Conservation (phyloP, 2,888 invertebrate genomes). For the Tanaodytes sp. region DNA sequence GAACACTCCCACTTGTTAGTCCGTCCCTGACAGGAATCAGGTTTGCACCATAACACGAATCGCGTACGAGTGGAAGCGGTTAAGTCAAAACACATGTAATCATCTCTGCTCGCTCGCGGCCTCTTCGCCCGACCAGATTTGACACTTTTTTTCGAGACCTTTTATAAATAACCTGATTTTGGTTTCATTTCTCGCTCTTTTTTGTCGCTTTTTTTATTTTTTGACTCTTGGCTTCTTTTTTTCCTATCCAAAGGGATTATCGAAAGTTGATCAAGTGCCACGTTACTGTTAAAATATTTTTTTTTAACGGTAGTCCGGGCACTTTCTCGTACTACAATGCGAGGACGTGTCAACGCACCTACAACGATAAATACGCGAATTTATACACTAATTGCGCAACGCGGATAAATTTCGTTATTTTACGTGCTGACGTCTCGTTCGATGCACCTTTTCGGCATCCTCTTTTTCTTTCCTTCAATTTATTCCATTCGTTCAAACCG, state of each 20-base stretch:
- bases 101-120: not conserved
- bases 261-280: constrained; percentile 34
- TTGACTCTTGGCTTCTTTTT: constrained; percentile 18
- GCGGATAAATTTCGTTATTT: not conserved
- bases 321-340: constrained; percentile 35
- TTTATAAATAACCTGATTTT: constrained; percentile 40
- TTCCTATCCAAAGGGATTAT: constrained; percentile 22
- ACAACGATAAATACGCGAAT: constrained; percentile 25
- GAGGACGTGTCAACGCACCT: constrained; percentile 29
- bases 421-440: constrained; percentile 19
- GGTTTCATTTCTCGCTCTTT: constrained; percentile 20
- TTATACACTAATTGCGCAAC: constrained; percentile 26
- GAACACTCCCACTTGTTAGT: constrained; percentile 5
- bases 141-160: constrained; percentile 28
- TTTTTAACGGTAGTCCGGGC: not conserved
- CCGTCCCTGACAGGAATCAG: constrained; percentile 42
- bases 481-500: not conserved
- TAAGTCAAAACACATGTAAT: constrained; percentile 42
- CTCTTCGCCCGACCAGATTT: constrained; percentile 16
- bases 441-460: constrained; percentile 21
- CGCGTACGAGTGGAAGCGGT: constrained; percentile 25
- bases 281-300: not conserved
- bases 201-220: constrained; percentile 13
- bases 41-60: constrained; percentile 44
- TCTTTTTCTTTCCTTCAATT: too few relatives aligned